Conservation (phyloP, 1,140 invertebrate genomes). For the Amphibalanus amphitrite region DNA sequence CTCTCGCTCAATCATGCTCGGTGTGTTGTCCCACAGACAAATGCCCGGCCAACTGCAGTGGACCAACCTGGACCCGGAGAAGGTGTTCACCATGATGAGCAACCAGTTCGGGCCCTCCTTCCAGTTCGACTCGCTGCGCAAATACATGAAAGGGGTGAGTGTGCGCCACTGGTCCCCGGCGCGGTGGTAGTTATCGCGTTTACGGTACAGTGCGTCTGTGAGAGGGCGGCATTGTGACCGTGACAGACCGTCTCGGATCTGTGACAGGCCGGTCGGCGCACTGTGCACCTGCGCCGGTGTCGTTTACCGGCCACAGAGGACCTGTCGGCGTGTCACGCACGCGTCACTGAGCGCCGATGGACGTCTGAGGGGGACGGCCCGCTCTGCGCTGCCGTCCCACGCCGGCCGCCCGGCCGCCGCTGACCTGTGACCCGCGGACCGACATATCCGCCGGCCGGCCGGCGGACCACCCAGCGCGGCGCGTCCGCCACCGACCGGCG, state of each 20-base stretch:
- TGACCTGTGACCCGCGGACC: not conserved
- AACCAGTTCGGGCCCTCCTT: constrained; percentile 1
- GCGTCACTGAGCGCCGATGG: too few species aligned
- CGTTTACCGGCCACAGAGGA: too few species aligned
- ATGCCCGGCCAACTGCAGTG: not conserved
- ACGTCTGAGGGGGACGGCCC: too few species aligned
- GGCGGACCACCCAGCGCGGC: not conserved
- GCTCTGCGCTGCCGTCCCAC: too few species aligned
- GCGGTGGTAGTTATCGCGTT: too few species aligned
- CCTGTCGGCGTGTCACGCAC: too few species aligned
- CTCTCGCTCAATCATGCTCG: not conserved
- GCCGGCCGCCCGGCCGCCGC: too few species aligned
- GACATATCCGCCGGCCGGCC: too few species aligned
- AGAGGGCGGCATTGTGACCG: not conserved
- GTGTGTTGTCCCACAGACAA: not conserved
- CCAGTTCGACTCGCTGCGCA: constrained; percentile 4
- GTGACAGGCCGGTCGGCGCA: not conserved
- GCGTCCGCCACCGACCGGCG: too few species aligned
- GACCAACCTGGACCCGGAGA: constrained; percentile 1
- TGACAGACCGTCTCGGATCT: not conserved
- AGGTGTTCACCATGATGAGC: not conserved
- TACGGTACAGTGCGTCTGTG: not conserved
- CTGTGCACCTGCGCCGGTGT: not conserved
- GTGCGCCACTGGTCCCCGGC: too few species aligned
- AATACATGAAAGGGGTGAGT: not conserved